These are phyloP conservation scores for Sogatella furcifera DNA, from an alignment of 1,140 invertebrate species.

Conservation along the genomic window DNA sequence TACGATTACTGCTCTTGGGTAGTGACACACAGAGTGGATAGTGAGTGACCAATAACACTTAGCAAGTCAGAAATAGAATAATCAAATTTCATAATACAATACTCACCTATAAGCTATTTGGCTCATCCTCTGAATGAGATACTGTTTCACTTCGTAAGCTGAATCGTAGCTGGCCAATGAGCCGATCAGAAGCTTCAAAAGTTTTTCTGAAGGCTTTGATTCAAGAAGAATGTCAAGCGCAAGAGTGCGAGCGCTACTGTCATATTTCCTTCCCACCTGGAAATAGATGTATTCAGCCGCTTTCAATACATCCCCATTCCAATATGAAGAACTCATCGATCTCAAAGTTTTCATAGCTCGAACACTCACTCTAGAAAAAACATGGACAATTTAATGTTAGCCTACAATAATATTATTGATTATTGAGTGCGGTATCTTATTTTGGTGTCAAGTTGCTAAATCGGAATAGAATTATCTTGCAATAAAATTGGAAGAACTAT, in stretches of 20 bases:
- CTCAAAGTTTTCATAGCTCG: slow-evolving; percentile 53
- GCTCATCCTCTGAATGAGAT: slow-evolving; percentile 47
- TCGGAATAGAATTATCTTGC: too few species aligned
- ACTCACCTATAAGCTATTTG: slow-evolving; percentile 42
- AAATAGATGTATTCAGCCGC: slow-evolving; percentile 48
- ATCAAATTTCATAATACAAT: too few species aligned
- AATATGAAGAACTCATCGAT: slow-evolving; percentile 37
- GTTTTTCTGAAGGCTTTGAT: slow-evolving; percentile 38
- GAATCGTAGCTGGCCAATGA: slow-evolving; percentile 41
- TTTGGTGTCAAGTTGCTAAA: too few species aligned
- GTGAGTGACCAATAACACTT: too few species aligned
- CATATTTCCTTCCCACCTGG: slow-evolving; percentile 47
- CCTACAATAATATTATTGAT: too few species aligned
- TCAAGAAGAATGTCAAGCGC: slow-evolving; percentile 61
- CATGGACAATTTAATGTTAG: too few species aligned
- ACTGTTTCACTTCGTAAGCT: slow-evolving; percentile 54
- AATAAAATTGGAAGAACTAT: too few species aligned
- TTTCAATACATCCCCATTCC: slow-evolving; percentile 36
- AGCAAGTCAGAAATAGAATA: too few species aligned
- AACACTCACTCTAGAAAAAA: slow-evolving; percentile 34
- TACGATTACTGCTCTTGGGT: too few species aligned
- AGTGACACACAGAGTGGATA: too few species aligned
- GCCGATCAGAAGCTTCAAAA: slow-evolving; percentile 40
- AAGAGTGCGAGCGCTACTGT: slow-evolving; percentile 58
- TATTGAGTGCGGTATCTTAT: too few species aligned